Evolutionary conservation across 2,797 vertebrate genomes (phyloP), one percentile per base, ranked within the genome.

Genomic region (Smutsia gigantea): DNA sequence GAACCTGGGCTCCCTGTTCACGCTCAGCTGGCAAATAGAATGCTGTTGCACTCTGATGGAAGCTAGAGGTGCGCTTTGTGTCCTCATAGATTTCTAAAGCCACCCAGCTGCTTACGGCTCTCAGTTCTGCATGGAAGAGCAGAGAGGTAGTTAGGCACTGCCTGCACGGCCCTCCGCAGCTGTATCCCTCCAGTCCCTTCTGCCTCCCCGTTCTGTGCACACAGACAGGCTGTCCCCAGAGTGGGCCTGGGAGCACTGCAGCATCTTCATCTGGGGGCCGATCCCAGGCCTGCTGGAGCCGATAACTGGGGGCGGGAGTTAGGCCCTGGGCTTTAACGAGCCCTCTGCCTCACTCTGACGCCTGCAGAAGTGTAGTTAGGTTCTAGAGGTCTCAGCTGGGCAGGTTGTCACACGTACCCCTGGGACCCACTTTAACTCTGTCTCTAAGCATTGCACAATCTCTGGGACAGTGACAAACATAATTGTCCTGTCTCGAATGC

Each of bases 171-270:
- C 23, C 42, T 81, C 18, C 15, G 0, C 13, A 13, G 13, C 63
- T 57, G 37, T 49, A 18, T 34, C 64, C n/a, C 7, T 23, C 7
- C 0, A 6, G 34, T 66, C 31, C 19, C 21, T 57, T 46, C 31
- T 14, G 5, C 57, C 25, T 75, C 46, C 90, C 27, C n/a, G 0
- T 59, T 61, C 37, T 81, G 9, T 75, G 46, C 37, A 23, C 31
- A 0, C 13, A 39, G 17, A 71, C 10, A 55, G 0, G 3, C 13
- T 18, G 0, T 42, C 34, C 23, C 3, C 9, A 29, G 17, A 37
- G 19, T 9, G 27, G 8, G 27, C 49, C 69, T 1, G 3, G 34
- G 31, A 37, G 12, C 11, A 23, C 46, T 46, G 17, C 59, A 5
- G 49, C 55, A 0, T 34, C 25, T 11, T 69, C 11, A 34, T 11